Conservation (phyloP, 2,113 vertebrate species). For the Telmatochromis sp. region DNA sequence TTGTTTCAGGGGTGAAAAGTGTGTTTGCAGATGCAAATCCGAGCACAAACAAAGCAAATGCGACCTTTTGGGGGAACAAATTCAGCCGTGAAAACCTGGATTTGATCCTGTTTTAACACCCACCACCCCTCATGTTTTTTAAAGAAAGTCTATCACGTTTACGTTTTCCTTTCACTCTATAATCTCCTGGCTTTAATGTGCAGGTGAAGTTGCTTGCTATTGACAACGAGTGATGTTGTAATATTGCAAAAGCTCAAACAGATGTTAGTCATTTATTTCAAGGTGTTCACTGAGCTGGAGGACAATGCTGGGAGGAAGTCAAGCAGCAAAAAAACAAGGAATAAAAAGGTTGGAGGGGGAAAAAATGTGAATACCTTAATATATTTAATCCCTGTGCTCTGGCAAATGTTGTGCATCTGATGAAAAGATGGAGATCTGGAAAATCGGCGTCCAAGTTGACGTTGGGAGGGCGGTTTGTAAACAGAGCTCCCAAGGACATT, state of each 20-base stretch:
- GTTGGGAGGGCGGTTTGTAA: neutral
- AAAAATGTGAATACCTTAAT: conserved; percentile 24
- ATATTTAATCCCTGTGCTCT: neutral
- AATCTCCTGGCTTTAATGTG: neutral
- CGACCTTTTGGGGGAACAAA: conserved; percentile 56
- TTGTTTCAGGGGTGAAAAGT: conserved; percentile 64
- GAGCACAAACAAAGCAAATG: conserved; percentile 27
- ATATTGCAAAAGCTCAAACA: conserved; percentile 36
- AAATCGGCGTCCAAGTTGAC: neutral
- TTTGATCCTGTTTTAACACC: neutral
- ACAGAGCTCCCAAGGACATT: neutral
- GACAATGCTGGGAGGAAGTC: conserved; percentile 48
- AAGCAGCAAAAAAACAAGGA: neutral
- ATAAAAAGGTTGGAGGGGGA: neutral
- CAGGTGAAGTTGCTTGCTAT: neutral
- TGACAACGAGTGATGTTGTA: conserved; percentile 2
- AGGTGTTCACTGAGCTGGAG: conserved; percentile 46
- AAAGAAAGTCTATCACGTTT: neutral
- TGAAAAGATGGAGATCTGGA: neutral
- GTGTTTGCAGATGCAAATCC: conserved; percentile 57
- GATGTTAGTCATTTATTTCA: conserved; percentile 60
- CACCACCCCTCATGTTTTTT: neutral
- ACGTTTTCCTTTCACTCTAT: neutral
- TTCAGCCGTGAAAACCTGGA: conserved; percentile 3
- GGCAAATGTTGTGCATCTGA: neutral